These are phyloP conservation scores for Acromyrmex echinatior DNA, from an alignment of 1,140 invertebrate genomes.

Conservation along the genomic window DNA sequence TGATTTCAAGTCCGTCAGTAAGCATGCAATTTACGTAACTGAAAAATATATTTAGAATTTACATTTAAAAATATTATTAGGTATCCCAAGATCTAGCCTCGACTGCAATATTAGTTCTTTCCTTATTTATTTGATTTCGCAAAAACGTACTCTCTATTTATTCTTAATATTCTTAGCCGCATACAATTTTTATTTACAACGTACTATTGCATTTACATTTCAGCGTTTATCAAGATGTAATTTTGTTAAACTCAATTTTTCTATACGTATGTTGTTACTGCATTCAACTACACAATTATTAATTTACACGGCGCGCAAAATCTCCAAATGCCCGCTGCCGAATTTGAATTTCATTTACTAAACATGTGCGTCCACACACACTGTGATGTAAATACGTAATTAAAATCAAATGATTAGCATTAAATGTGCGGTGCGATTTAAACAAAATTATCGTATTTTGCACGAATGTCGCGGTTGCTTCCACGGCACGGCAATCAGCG, in stretches of 20 bases:
- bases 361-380: not conserved
- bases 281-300: not conserved
- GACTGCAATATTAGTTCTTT: too few species aligned
- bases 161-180: not conserved
- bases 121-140: too few species aligned
- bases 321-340: constrained; percentile 26
- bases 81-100: too few species aligned
- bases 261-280: too few species aligned
- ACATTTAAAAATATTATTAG: too few species aligned
- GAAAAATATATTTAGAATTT: too few species aligned
- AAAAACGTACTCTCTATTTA: not conserved
- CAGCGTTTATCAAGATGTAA: not conserved
- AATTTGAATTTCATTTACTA: constrained; percentile 25
- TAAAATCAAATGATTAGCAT: constrained; percentile 60
- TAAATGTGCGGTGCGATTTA: constrained; percentile 53
- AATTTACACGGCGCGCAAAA: not conserved
- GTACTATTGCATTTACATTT: not conserved
- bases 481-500: constrained; percentile 44
- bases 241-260: not conserved
- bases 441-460: constrained; percentile 59
- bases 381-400: constrained; percentile 44
- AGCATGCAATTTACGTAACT: too few species aligned
- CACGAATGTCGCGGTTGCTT: constrained; percentile 38
- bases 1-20: too few species aligned
- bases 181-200: not conserved